Evolutionary conservation across 2,888 invertebrate species (phyloP).

Genomic region (Yponomeuta sedellus): DNA sequence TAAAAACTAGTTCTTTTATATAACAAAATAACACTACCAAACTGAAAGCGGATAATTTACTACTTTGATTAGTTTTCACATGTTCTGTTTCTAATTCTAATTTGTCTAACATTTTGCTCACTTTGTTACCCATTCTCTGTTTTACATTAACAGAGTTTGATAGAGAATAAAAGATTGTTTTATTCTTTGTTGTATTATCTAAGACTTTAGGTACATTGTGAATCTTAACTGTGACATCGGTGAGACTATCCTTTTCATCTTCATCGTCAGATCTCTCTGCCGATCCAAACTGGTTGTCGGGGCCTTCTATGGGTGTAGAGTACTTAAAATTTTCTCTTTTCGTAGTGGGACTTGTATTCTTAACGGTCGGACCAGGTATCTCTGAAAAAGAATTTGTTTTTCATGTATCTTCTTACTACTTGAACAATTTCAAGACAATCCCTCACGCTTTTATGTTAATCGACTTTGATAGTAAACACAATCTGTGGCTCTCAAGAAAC

Average conservation of each 20-base stretch:
- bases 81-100: slow-evolving; percentile 12
- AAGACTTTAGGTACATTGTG: slow-evolving; percentile 27
- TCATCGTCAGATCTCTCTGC: slow-evolving; percentile 83
- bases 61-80: neutral
- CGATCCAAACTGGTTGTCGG: slow-evolving; percentile 82
- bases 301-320: slow-evolving; percentile 64
- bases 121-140: slow-evolving; percentile 61
- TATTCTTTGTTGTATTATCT: slow-evolving; percentile 44
- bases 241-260: slow-evolving; percentile 54
- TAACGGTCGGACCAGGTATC: slow-evolving; percentile 83
- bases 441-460: no score
- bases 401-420: no score
- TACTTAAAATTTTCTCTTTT: slow-evolving; percentile 76
- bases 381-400: slow-evolving; percentile 60
- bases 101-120: slow-evolving; percentile 56
- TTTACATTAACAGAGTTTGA: slow-evolving; percentile 35
- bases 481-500: no score
- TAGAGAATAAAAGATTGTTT: slow-evolving; percentile 34
- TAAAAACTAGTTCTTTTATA: no score
- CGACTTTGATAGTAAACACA: no score
- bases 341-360: slow-evolving; percentile 68
- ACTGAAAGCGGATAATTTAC: neutral
- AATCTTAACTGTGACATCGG: slow-evolving; percentile 30
- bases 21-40: neutral
- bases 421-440: neutral